Evolutionary conservation across 2,113 vertebrate genomes (phyloP).

Genomic region (Pygoscelis antarcticus): DNA sequence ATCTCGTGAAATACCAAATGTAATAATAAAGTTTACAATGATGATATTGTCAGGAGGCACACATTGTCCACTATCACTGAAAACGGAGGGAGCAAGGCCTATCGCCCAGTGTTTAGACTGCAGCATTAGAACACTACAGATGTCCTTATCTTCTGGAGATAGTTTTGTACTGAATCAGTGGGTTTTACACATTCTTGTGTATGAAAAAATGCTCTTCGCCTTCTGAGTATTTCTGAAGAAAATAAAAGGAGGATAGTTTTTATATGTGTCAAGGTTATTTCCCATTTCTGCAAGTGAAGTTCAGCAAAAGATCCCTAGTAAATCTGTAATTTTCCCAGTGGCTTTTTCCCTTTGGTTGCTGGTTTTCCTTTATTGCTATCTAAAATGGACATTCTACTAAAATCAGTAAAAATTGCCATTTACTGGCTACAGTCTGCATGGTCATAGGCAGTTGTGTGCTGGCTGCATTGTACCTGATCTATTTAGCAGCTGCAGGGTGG

Average conservation of each 20-base stretch:
- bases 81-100: not conserved
- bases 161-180: constrained; percentile 13
- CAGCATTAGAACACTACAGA: not conserved
- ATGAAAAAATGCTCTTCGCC: not conserved
- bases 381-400: not conserved
- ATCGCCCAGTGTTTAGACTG: not conserved
- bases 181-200: constrained; percentile 8
- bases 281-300: not conserved
- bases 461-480: not conserved
- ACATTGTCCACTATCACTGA: not conserved
- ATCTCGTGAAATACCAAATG: constrained; percentile 63
- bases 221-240: not conserved
- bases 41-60: constrained; percentile 27
- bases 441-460: not conserved
- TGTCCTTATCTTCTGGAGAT: constrained; percentile 46
- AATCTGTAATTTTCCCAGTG: not conserved
- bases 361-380: not conserved
- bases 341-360: not conserved
- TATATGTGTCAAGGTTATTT: not conserved
- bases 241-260: not conserved
- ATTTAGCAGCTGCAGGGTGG: not conserved
- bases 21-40: constrained; percentile 58
- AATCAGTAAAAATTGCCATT: not conserved
- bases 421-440: not conserved
- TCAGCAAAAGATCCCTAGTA: not conserved